These are phyloP conservation scores for Eira barbara DNA, from an alignment of 2,113 vertebrate species.

Conservation along the genomic window DNA sequence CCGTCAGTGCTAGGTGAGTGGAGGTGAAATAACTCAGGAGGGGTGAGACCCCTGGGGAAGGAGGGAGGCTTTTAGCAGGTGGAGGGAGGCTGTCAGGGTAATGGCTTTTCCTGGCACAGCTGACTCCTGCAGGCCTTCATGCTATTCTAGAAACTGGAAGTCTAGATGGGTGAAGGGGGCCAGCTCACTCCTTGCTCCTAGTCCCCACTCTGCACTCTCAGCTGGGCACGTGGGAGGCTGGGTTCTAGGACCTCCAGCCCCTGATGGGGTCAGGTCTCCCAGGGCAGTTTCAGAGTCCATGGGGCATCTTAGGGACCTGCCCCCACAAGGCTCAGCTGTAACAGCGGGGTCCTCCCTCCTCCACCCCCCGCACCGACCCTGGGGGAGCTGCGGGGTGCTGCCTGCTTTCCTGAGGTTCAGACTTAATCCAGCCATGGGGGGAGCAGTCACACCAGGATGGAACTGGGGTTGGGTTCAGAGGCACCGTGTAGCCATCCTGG, in stretches of 20 bases:
- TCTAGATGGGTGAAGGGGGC: not conserved
- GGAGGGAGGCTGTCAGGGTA: constrained; percentile 49
- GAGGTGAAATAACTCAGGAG: not conserved
- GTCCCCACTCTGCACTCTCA: not conserved
- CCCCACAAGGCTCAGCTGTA: not conserved
- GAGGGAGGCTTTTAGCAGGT: constrained; percentile 67
- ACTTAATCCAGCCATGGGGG: not conserved
- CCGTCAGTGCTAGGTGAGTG: not conserved
- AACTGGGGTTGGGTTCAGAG: not conserved
- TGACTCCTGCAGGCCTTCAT: constrained; percentile 18
- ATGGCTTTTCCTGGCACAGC: constrained; percentile 71
- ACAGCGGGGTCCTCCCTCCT: not conserved
- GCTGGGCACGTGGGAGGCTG: not conserved
- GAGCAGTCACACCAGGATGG: not conserved
- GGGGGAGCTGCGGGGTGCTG: not conserved
- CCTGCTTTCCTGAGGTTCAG: not conserved
- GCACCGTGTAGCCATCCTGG: not conserved
- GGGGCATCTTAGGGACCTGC: not conserved
- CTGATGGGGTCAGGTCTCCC: not conserved
- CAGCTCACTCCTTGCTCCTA: not conserved
- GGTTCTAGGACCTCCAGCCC: not conserved
- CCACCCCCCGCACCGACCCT: not conserved
- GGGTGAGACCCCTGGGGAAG: not conserved
- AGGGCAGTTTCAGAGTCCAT: not conserved
- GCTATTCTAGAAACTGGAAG: constrained; percentile 41